Percentiles rank a stretch among this genome's conserved stretches.
Conservation (phyloP, 2,888 invertebrate genomes). For the Caenorhabditis sp. region DNA sequence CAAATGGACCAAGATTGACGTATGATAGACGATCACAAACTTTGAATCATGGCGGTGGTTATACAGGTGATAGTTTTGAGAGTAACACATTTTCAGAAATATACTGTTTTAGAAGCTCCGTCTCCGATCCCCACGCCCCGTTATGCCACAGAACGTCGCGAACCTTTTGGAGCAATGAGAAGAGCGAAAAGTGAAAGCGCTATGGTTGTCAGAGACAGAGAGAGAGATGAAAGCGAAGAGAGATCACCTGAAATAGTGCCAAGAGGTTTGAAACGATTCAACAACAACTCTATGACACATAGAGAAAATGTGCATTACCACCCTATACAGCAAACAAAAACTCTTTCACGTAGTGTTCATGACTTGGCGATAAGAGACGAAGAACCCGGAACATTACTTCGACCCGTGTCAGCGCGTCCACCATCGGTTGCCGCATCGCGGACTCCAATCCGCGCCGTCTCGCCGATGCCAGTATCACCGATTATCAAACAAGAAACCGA, state of each 20-base stretch:
- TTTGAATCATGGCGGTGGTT: slow-evolving; percentile 37
- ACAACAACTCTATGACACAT: slow-evolving; percentile 13
- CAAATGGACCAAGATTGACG: slow-evolving; percentile 30
- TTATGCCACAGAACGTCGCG: slow-evolving; percentile 36
- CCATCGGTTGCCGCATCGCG: slow-evolving; percentile 29
- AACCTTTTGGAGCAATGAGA: slow-evolving; percentile 57
- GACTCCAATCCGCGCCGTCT: slow-evolving; percentile 27
- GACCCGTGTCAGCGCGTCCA: slow-evolving; percentile 46
- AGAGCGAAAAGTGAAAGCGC: slow-evolving; percentile 63
- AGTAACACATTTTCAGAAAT: too few relatives aligned
- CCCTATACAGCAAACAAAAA: slow-evolving; percentile 48
- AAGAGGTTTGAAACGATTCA: slow-evolving; percentile 39
- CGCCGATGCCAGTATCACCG: slow-evolving; percentile 42
- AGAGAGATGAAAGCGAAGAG: slow-evolving; percentile 29
- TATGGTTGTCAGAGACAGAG: slow-evolving; percentile 49
- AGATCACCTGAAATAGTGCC: slow-evolving; percentile 39
- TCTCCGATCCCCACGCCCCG: slow-evolving; percentile 29
- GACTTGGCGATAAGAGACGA: slow-evolving; percentile 42
- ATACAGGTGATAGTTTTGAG: too few relatives aligned
- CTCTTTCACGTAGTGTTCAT: slow-evolving; percentile 49
- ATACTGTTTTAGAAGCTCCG: slow-evolving; percentile 31
- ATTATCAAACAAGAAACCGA: slow-evolving; percentile 39
- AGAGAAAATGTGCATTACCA: slow-evolving; percentile 48
- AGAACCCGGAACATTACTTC: slow-evolving; percentile 33
- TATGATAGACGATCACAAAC: slow-evolving; percentile 47